Evolutionary conservation across 1,140 invertebrate species (phyloP), one percentile per base, ranked within the genome.

Genomic region (Drosophila kepulauana): DNA sequence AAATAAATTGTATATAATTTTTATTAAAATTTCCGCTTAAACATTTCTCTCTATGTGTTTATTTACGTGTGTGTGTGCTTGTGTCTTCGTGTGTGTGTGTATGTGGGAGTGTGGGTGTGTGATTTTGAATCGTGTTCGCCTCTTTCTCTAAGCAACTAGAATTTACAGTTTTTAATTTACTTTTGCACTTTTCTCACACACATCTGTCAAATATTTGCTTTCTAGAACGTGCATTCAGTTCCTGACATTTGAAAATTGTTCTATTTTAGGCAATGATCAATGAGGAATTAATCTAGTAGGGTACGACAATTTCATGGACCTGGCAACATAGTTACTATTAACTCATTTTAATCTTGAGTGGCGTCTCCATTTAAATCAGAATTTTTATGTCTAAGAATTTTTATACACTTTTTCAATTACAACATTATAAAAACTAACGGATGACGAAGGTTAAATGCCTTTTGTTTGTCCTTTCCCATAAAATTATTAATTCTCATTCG

Each of bases 21-120:
- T 88, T 78, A 88, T 88, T 88, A 88, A 88, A 88, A 88, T 88
- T 89, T 88, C 85, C 85, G 85, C 85, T 88, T 81, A 85, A 89
- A 25, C 65, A 79, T 77, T 73, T 87, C 79, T 79, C 62, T 74
- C 35, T 54, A 38, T 54, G n/a, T 58, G 45, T 38, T 38, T 10
- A 38, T 38, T 38, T 38, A 3, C 3, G 13, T 67, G 70, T 73
- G 13, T 38, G 48, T 46, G 8, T 58, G 52, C 0, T 10, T 67
- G 70, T 73, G 13, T 38, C 38, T 46, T 8, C 41, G 43, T 48
- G 16, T 41, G 62, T 64, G 15, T 41, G 30, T 51, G 10, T 51
- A 15, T 38, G 28, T 25, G 13, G 8, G 28, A 8, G 62, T 64
- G 15, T 43, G 15, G 33, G 10, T 49, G 13, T 51, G 13, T 25